Base-by-base conservation (phyloP, 2,797 vertebrate genomes). In the Propithecus deckenii region DNA sequence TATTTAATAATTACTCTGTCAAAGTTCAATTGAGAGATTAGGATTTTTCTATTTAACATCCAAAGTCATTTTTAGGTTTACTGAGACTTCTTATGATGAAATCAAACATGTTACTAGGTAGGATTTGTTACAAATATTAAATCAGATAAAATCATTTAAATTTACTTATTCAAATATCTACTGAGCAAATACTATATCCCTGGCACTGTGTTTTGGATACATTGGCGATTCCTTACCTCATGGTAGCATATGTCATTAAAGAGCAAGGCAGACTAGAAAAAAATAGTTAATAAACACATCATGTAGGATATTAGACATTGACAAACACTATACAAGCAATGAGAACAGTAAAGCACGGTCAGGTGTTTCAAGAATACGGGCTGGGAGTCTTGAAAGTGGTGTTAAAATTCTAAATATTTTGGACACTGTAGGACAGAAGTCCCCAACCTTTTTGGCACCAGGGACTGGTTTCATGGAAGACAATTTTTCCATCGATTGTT, bases 1-100 rank as follows among this genome's bases (percentile, higher is more conserved):
- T 91, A 28, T 63, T 96, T 55, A 88, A 94, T 80, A 75, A 96
- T 65, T 79, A 50, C 20, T 76, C 84, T 83, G 69, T 83, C 85
- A 92, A 74, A 94, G 75, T 85, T 96, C 78, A 85, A 65, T 1
- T n/a, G 22, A 87, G 11, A 92, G 72, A 71, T 84, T 41, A 79
- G 30, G 11, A 67, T 50, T 92, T 92, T 92, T 92, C 46, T 90
- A 13, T 67, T 90, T 80, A 91, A 85, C 30, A 93, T 61, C 18
- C 65, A 87, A 83, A 79, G 32, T 57, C 52, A 86, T 69, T 61
- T 76, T 61, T 76, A 67, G 14, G 59, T 91, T 84, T 93, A 55
- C 41, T 72, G 52, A 63, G 28, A 30, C 22, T 86, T 14, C n/a
- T 67, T 61, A 80, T 61, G 81, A 76, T 65, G 71, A 55, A 90